A percentile compares a stretch with the other conserved stretches of the same genome.
phyloP scores from a whole-genome alignment of 1,140 invertebrate genomes.

The Bombus fervidus region DNA sequence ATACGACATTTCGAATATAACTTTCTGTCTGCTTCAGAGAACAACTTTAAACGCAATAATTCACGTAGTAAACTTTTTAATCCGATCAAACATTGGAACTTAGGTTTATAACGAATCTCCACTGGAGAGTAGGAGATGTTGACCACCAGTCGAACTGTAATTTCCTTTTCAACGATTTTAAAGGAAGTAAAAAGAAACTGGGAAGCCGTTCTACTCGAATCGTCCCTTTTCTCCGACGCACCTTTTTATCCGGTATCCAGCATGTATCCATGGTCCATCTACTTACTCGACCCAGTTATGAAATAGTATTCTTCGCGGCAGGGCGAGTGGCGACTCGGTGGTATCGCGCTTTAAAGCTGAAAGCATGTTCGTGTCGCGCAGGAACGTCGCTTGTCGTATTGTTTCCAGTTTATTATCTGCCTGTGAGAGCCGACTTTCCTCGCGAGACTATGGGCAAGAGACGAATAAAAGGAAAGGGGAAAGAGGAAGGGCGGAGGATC shows the following conservation, averaged over 20 bases:
- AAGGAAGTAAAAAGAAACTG: background rate
- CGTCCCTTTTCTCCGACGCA: conserved; percentile 28
- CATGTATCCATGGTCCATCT: conserved; percentile 31
- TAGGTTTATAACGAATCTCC: too few species aligned
- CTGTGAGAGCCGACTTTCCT: conserved; percentile 37
- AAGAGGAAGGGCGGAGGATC: background rate
- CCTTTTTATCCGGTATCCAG: conserved; percentile 24
- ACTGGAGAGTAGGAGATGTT: background rate
- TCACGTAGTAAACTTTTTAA: background rate
- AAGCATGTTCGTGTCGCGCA: conserved; percentile 77
- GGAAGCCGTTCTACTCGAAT: background rate
- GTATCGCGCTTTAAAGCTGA: conserved; percentile 78
- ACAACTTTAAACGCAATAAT: background rate
- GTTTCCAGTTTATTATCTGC: conserved; percentile 68
- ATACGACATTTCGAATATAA: background rate
- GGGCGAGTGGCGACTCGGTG: conserved; percentile 59
- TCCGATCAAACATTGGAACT: background rate
- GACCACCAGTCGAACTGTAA: background rate
- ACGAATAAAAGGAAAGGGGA: conserved; percentile 50
- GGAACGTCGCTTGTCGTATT: conserved; percentile 61
- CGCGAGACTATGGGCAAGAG: conserved; percentile 23
- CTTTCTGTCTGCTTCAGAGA: background rate
- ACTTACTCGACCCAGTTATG: conserved; percentile 66
- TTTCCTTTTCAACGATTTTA: background rate
- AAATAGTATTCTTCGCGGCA: conserved; percentile 60